A percentile compares a stretch with the other conserved stretches of the same genome.
These are phyloP conservation scores for Drosophila tani DNA, from an alignment of 1,140 invertebrate species.

Conservation along the genomic window DNA sequence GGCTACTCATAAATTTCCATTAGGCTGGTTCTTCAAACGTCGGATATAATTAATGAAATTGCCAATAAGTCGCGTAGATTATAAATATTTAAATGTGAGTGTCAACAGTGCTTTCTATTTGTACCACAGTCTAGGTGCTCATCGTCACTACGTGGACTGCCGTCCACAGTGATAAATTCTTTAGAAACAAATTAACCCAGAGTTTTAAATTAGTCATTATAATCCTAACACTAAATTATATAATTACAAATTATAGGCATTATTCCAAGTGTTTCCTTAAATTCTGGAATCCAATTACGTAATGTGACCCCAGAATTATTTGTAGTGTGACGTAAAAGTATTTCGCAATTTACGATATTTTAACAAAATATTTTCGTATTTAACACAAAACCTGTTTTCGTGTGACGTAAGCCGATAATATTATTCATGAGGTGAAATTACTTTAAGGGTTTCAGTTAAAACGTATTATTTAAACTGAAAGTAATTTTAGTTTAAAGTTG, in stretches of 20 bases:
- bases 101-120: background rate
- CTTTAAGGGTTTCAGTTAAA: background rate
- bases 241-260: slow-evolving; percentile 9
- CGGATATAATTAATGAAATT: background rate
- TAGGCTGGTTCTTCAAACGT: slow-evolving; percentile 1
- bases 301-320: slow-evolving; percentile 5
- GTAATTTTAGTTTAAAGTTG: background rate
- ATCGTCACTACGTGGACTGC: too few species aligned
- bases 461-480: background rate
- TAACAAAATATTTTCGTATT: slow-evolving; percentile 21
- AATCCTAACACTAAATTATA: background rate
- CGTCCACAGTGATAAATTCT: too few species aligned
- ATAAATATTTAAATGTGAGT: background rate
- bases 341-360: slow-evolving; percentile 9
- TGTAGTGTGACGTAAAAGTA: slow-evolving; percentile 14
- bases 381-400: background rate
- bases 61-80: background rate
- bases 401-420: background rate
- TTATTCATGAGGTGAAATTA: slow-evolving; percentile 12
- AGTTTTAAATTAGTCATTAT: background rate
- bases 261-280: background rate
- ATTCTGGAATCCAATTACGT: slow-evolving; percentile 11
- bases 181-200: background rate
- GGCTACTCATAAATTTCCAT: slow-evolving; percentile 9
- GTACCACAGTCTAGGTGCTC: too few species aligned